Conservation (phyloP, 2,113 vertebrate genomes). For the Scartelaos histophorus region DNA sequence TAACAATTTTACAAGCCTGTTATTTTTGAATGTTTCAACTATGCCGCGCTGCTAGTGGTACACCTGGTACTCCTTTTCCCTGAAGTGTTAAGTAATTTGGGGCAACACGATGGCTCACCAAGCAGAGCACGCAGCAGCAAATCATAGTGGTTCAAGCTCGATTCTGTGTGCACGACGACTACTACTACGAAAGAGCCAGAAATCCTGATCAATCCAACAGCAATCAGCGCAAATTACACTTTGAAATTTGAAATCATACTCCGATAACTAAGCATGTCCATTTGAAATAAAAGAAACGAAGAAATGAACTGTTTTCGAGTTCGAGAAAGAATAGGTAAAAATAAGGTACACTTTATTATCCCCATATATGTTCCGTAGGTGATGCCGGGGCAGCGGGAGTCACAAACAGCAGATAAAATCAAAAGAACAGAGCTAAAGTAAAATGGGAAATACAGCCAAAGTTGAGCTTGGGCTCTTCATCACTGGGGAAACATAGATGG, state of each 20-base stretch:
- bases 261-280: neutral
- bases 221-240: neutral
- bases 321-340: neutral
- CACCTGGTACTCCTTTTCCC: neutral
- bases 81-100: constrained; percentile 10
- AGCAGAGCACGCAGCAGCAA: neutral
- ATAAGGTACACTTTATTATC: too few species aligned
- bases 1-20: constrained; percentile 3
- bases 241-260: neutral
- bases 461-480: neutral
- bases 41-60: neutral
- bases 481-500: neutral
- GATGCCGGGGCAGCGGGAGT: neutral
- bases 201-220: neutral
- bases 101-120: constrained; percentile 2
- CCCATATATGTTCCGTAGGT: too few species aligned
- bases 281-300: neutral
- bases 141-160: neutral
- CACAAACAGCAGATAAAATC: neutral
- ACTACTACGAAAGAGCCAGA: neutral
- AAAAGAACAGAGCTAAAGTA: too few species aligned
- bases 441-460: too few species aligned
- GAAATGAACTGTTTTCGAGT: neutral
- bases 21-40: constrained; percentile 19
- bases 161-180: neutral